Conservation (phyloP, 2,113 vertebrate species). For the Coregonus clupeaformis region DNA sequence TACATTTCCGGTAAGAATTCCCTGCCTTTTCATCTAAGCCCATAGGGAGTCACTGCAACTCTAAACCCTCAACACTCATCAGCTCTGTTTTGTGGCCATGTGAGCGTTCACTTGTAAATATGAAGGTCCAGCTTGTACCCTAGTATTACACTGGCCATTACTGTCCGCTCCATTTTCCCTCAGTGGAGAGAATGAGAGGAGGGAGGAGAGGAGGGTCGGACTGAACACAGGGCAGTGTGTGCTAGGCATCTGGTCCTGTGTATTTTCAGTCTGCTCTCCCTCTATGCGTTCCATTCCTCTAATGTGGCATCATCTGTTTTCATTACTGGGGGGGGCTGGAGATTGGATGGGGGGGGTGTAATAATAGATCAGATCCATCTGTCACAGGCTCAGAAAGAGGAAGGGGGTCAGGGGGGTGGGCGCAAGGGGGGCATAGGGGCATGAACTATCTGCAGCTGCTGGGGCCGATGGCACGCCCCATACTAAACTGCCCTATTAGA, state of each 20-base stretch:
- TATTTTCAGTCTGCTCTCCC: conserved; percentile 47
- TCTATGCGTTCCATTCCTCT: conserved; percentile 32
- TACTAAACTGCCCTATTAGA: neutral
- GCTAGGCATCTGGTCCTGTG: conserved; percentile 51
- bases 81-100: neutral
- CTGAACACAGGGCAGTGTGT: conserved; percentile 18
- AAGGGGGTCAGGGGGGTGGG: conserved; percentile 14
- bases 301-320: conserved; percentile 52
- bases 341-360: conserved; percentile 39
- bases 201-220: neutral
- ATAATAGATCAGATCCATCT: conserved; percentile 56
- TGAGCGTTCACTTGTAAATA: neutral
- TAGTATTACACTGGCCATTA: conserved; percentile 23
- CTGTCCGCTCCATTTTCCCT: conserved; percentile 21
- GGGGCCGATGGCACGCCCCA: neutral
- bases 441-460: conserved; percentile 23
- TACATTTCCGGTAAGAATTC: neutral
- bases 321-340: conserved; percentile 49
- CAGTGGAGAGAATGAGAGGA: conserved; percentile 3
- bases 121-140: conserved; percentile 6
- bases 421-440: conserved; percentile 2
- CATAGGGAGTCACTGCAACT: neutral
- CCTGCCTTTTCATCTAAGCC: neutral
- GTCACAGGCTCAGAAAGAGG: conserved; percentile 33
- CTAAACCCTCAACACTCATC: neutral